These are phyloP conservation scores for Operophtera brumata DNA, from an alignment of 2,888 invertebrate genomes.

Conservation along the genomic window DNA sequence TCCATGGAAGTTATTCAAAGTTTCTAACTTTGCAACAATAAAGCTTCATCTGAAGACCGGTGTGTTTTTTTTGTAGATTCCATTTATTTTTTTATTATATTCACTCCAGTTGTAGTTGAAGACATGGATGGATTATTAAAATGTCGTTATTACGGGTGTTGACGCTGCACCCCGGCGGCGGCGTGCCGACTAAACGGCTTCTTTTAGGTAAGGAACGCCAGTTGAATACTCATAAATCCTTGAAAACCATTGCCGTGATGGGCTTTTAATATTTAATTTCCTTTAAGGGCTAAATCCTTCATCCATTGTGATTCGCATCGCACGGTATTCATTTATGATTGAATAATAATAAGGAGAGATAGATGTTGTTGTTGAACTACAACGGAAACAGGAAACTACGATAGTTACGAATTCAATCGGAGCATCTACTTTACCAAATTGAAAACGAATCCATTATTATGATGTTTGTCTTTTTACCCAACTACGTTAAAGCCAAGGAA, in stretches of 20 bases:
- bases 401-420: not conserved
- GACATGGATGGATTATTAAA: conserved; percentile 66
- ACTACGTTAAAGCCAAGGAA: too few species aligned
- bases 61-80: conserved; percentile 48
- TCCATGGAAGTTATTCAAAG: conserved; percentile 38
- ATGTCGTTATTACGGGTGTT: conserved; percentile 65
- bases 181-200: conserved; percentile 42
- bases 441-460: not conserved
- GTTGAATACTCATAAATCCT: conserved; percentile 68
- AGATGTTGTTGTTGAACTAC: not conserved
- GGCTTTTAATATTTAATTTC: conserved; percentile 76
- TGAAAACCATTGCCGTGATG: conserved; percentile 63
- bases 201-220: conserved; percentile 51
- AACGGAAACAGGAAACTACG: not conserved
- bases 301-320: conserved; percentile 33
- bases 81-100: conserved; percentile 53
- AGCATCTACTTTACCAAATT: not conserved
- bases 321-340: conserved; percentile 14
- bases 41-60: conserved; percentile 50
- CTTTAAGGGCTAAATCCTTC: conserved; percentile 51
- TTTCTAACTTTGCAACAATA: conserved; percentile 51
- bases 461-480: too few species aligned
- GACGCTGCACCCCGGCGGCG: conserved; percentile 42
- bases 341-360: conserved; percentile 1
- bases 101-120: conserved; percentile 41